A percentile compares a stretch with the other conserved stretches of the same genome.
Evolutionary conservation across 2,888 invertebrate species (phyloP).

Genomic region (Diaphora mendica): DNA sequence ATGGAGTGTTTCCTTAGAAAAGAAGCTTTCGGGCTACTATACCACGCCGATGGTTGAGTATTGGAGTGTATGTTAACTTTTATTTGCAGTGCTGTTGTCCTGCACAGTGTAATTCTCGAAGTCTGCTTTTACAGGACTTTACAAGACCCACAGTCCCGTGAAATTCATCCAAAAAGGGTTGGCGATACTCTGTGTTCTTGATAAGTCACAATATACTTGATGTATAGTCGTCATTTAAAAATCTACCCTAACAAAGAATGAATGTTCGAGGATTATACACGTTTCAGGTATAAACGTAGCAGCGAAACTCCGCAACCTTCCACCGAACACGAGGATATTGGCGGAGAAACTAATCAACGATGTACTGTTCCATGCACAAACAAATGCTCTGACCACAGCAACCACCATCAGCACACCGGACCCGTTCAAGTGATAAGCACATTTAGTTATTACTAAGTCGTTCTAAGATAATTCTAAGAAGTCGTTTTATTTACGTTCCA

Average conservation of each 20-base stretch:
- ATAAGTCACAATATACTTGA: too few species aligned
- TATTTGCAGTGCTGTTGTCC: too few species aligned
- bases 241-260: not conserved
- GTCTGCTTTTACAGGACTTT: too few species aligned
- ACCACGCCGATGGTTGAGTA: too few species aligned
- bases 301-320: slow-evolving; percentile 76
- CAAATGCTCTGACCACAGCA: slow-evolving; percentile 66
- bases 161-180: too few species aligned
- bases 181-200: too few species aligned
- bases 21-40: too few species aligned
- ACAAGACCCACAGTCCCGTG: too few species aligned
- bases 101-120: too few species aligned
- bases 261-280: not conserved
- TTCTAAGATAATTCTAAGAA: too few species aligned
- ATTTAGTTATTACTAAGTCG: slow-evolving; percentile 3
- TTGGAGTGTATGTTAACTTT: too few species aligned
- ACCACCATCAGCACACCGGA: slow-evolving; percentile 67
- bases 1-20: too few species aligned
- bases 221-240: not conserved
- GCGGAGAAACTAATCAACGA: slow-evolving; percentile 81
- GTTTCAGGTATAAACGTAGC: slow-evolving; percentile 78
- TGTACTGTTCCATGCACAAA: slow-evolving; percentile 77
- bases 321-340: slow-evolving; percentile 70
- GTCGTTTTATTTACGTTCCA: slow-evolving; percentile 2
- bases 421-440: slow-evolving; percentile 60